phyloP scores from a whole-genome alignment of 2,797 vertebrate species.

The Helarctos malayanus region DNA sequence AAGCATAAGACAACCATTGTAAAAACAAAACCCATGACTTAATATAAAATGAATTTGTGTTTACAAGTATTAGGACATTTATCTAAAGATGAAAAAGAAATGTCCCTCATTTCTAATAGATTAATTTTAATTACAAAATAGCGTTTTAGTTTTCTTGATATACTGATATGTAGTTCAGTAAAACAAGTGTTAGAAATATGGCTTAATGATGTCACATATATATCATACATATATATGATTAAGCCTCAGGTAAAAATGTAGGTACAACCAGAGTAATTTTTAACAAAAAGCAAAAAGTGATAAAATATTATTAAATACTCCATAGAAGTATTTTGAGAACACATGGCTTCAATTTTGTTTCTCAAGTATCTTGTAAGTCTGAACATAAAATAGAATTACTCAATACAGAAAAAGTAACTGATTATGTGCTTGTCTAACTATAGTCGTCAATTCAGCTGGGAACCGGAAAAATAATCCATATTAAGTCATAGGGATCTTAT shows the following conservation, averaged over 20 bases:
- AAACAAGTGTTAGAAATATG: slow-evolving; percentile 13
- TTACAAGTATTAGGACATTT: background rate
- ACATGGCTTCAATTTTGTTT: slow-evolving; percentile 71
- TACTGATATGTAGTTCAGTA: background rate
- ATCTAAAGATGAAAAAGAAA: background rate
- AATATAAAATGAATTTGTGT: slow-evolving; percentile 43
- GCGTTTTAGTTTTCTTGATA: background rate
- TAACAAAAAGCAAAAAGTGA: background rate
- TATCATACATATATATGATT: background rate
- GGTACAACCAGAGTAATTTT: background rate
- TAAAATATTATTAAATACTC: slow-evolving; percentile 2
- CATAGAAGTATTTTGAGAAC: slow-evolving; percentile 16
- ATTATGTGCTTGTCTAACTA: slow-evolving; percentile 69
- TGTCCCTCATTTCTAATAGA: background rate
- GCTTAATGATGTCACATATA: background rate
- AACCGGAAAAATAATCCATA: slow-evolving; percentile 69
- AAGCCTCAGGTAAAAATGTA: background rate
- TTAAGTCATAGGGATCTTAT: slow-evolving; percentile 67
- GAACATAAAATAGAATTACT: slow-evolving; percentile 71
- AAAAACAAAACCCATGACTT: background rate
- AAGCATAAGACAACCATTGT: background rate
- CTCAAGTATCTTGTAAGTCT: slow-evolving; percentile 62
- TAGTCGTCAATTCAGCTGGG: slow-evolving; percentile 52
- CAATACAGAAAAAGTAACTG: slow-evolving; percentile 72
- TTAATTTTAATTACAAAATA: slow-evolving; percentile 31